Evolutionary conservation across 2,797 vertebrate species (phyloP), one percentile per base, ranked within the genome.

Genomic region (Decapterus maruadsi): DNA sequence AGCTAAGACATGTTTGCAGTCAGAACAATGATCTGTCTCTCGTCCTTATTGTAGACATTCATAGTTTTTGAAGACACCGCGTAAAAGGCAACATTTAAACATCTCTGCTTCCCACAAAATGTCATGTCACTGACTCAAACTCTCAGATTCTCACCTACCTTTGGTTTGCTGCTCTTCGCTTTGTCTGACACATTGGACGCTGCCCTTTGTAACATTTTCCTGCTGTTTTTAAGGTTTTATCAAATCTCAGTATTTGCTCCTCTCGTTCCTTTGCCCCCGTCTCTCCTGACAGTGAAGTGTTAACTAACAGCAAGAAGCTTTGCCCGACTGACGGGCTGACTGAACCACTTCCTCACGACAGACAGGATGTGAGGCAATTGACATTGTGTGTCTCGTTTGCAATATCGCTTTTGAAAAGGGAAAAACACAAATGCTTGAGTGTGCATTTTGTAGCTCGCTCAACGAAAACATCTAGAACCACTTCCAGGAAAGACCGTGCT

Each of bases 181-280:
- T 97, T 99, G 83, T 99, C 98, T 66, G 98, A 97, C 6, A 84
- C 96, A 2, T 96, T 99, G 63, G 98, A 99, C 36, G 96, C 94
- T 26, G 97, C 94, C 90, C 98, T 96, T 34, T 97, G 97, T 87
- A 99, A 92, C 98, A 99, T 99, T 89, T 42, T 94, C 96, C 56
- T 71, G 19, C 12, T 22, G 22, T 74, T 71, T 26, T 75, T 72
- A 72, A 67, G 26, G 85, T 75, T 43, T 31, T 58, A 29, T 74
- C 54, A 9, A 71, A 63, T 64, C 19, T 87, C 64, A 53, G 45
- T 60, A 34, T 8, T 55, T 48, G 62, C 48, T 42, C 58, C 60
- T 55, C 11, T 85, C 40, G 78, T 22, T 29, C n/a, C 48, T 69
- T 46, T 19, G 56, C 42, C 43, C 43, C 16, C 26, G 13, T 53